These are phyloP conservation scores for Lepus oiostolus DNA, from an alignment of 2,797 vertebrate genomes.

Conservation along the genomic window DNA sequence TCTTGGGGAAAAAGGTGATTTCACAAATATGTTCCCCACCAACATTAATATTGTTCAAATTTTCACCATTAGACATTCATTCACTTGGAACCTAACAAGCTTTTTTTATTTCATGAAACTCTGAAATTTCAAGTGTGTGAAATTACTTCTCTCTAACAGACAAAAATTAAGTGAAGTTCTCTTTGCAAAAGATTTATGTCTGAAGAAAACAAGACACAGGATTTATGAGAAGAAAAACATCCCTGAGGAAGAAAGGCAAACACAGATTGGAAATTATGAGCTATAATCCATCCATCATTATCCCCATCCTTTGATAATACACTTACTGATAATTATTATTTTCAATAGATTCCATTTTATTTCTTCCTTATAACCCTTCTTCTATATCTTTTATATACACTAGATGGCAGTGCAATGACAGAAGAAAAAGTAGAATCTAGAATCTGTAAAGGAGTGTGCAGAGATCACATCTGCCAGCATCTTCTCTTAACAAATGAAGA, in stretches of 20 bases:
- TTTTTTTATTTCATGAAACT: not conserved
- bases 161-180: not conserved
- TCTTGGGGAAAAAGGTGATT: not conserved
- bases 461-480: not conserved
- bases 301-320: not conserved
- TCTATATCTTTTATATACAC: conserved; percentile 44
- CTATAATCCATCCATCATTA: not conserved
- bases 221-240: conserved; percentile 24
- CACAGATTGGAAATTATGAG: not conserved
- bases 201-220: not conserved
- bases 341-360: conserved; percentile 18
- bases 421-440: not conserved
- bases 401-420: conserved; percentile 65
- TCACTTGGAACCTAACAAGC: not conserved
- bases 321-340: not conserved
- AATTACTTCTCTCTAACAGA: not conserved
- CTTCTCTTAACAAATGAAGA: conserved; percentile 32
- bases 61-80: not conserved
- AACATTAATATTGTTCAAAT: not conserved
- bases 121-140: not conserved
- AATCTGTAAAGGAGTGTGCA: not conserved
- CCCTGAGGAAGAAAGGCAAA: not conserved
- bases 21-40: not conserved
- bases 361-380: not conserved
- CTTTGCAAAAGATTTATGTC: not conserved